Conservation (phyloP, 1,140 invertebrate genomes). For the Anastrepha obliqua region DNA sequence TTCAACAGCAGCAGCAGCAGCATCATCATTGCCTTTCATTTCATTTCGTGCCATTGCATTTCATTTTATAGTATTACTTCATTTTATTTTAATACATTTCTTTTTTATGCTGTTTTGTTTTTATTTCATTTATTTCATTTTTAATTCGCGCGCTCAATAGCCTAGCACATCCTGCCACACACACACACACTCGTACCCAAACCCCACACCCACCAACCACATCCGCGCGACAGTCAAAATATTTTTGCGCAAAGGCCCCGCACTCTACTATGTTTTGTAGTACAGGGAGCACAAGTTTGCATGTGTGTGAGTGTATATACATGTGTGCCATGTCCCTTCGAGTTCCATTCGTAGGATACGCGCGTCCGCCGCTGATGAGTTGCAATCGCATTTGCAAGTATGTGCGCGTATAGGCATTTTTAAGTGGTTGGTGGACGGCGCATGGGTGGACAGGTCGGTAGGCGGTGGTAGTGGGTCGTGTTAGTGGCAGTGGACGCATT, state of each 20-base stretch:
- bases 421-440: constrained; percentile 2
- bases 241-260: constrained; percentile 1
- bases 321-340: constrained; percentile 15
- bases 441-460: background rate
- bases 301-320: background rate
- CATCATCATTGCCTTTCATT: constrained; percentile 34
- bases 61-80: constrained; percentile 6
- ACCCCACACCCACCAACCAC: background rate
- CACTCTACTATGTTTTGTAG: background rate
- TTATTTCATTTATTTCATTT: constrained; percentile 31
- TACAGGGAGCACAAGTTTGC: background rate
- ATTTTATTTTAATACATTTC: constrained; percentile 21
- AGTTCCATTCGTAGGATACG: background rate
- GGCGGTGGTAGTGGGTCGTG: background rate
- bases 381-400: constrained; percentile 14
- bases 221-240: background rate
- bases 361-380: constrained; percentile 15
- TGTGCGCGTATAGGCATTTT: background rate
- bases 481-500: background rate
- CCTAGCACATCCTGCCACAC: constrained; percentile 27
- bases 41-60: constrained; percentile 19
- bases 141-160: constrained; percentile 47
- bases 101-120: constrained; percentile 18
- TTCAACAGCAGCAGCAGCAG: background rate
- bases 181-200: background rate